phyloP scores from a whole-genome alignment of 2,113 vertebrate genomes.

The Todiramphus saurophagus region DNA sequence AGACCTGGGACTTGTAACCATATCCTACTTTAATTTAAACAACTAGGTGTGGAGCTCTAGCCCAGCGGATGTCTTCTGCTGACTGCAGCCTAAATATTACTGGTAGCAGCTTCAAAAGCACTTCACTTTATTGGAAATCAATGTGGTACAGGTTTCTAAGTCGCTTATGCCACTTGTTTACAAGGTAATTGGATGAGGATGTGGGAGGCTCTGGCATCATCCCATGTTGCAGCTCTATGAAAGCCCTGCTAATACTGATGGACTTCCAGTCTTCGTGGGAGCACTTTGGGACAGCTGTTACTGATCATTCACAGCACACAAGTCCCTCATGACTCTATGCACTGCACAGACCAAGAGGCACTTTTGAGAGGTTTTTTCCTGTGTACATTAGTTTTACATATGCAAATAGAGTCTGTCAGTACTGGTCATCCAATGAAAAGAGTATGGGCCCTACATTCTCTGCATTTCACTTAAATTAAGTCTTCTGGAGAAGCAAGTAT shows the following conservation, averaged over 20 bases:
- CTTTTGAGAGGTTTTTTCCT: background rate
- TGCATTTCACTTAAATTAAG: background rate
- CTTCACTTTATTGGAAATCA: background rate
- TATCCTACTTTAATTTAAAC: background rate
- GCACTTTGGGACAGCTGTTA: background rate
- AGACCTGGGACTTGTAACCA: background rate
- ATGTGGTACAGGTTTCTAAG: background rate
- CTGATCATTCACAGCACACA: background rate
- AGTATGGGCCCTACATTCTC: background rate
- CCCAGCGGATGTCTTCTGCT: fast-evolving
- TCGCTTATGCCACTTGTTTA: background rate
- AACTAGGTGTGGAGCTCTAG: background rate
- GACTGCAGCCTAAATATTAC: background rate
- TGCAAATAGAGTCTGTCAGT: background rate
- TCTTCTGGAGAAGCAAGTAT: background rate
- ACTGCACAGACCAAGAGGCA: background rate
- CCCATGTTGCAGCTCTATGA: background rate
- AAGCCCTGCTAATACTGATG: background rate
- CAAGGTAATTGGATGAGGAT: background rate
- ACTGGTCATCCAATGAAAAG: background rate
- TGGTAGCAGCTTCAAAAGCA: background rate
- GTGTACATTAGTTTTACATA: background rate
- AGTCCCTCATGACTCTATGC: too few species aligned
- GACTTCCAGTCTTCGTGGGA: background rate
- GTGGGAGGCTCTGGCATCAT: background rate